A percentile compares a stretch with the other conserved stretches of the same genome.
Evolutionary conservation across 2,113 vertebrate genomes (phyloP).

Genomic region (Corvus moneduloides): DNA sequence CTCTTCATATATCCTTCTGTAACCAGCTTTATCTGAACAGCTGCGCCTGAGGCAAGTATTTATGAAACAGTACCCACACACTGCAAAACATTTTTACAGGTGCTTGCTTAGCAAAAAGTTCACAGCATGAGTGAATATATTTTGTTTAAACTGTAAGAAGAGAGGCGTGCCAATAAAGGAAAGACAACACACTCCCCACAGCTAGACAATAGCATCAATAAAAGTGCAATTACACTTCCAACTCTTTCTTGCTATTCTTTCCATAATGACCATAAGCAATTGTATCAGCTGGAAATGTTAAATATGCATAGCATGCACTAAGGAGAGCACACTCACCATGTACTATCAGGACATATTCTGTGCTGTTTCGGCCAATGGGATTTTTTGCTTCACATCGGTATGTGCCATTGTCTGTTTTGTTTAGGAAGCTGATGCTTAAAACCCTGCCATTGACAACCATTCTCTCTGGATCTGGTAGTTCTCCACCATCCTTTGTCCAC

Average conservation of each 20-base stretch:
- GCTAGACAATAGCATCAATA: background rate
- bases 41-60: background rate
- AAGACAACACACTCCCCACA: background rate
- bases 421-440: slow-evolving; percentile 92
- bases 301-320: background rate
- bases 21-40: background rate
- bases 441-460: slow-evolving; percentile 94
- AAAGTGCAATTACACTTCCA: background rate
- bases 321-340: slow-evolving; percentile 85
- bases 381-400: slow-evolving; percentile 97
- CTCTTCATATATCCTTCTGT: background rate
- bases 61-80: background rate
- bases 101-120: background rate
- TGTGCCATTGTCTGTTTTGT: slow-evolving; percentile 99
- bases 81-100: background rate
- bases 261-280: background rate
- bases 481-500: slow-evolving; percentile 96
- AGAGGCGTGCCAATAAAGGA: background rate
- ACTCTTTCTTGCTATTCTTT: background rate
- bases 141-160: background rate
- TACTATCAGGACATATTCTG: slow-evolving; percentile 93
- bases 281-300: background rate
- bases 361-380: slow-evolving; percentile 91
- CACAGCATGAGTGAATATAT: background rate
- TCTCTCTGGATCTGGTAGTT: slow-evolving; percentile 91